Evolutionary conservation across 1,140 invertebrate genomes (phyloP), one percentile per base, ranked within the genome.

Genomic region (Ceratosolen fusciceps): DNA sequence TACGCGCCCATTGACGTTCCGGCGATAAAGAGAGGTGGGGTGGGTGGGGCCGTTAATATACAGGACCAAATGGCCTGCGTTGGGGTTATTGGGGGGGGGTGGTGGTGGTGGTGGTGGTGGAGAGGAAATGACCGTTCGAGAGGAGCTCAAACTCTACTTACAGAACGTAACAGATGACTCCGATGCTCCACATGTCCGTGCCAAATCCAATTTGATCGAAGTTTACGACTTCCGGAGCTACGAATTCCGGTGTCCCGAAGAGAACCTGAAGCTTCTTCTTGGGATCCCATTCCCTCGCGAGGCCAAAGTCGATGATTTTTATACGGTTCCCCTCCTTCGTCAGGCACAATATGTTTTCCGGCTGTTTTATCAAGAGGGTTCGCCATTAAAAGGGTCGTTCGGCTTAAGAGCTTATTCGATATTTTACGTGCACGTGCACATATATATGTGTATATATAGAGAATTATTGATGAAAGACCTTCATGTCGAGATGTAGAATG

Each of bases 191-290:
- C 96, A 99, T 98, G 86, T 99, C 98, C 0, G 98, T 99, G 9
- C 95, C 95, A 87, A 95, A 98, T 62, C 96, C 95, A 83, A 99
- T 98, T 88, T 96, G 94, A 87, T 99, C 98, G 90, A 98, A 99
- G 90, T 99, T 99, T 0, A 99, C 97, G 10, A 99, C 97, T 93
- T 99, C 98, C 0, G 98, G 98, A 0, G 98, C 98, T 12, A 99
- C 97, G 90, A 99, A 99, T 90, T 99, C 98, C 0, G 98, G 97
- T 3, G 98, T 99, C n/a, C 98, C 98, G 88, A 99, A 99, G 52
- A 99, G 90, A 2, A 98, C 96, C 88, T 96, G 92, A 7, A 99
- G 90, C 84, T 98, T 98, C 90, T 98, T 97, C 77, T 94, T 93
- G 0, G 97, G 96, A 88, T 98, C 96, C 83, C 95, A 98, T 87